Evolutionary conservation across 1,140 invertebrate species (phyloP).

Genomic region (Steinernema khuongi): DNA sequence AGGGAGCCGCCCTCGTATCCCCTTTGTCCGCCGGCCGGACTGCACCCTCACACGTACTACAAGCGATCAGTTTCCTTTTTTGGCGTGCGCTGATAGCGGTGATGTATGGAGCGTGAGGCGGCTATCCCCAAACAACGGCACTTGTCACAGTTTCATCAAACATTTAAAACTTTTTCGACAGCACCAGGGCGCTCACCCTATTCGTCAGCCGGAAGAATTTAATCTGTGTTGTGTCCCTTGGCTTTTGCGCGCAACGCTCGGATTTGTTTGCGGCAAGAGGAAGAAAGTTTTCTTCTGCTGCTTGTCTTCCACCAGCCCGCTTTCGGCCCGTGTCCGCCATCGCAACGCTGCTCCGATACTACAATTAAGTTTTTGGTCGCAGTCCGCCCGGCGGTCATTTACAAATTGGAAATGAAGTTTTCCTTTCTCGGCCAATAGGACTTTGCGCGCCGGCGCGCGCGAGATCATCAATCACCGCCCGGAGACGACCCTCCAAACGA

Average conservation of each 20-base stretch:
- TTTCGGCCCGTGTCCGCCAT: too few species aligned
- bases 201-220: constrained; percentile 11
- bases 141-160: constrained; percentile 15
- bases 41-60: neutral
- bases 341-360: too few species aligned
- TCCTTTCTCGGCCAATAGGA: constrained; percentile 2
- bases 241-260: neutral
- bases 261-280: constrained; percentile 5
- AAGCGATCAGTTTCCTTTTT: neutral
- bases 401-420: constrained; percentile 17
- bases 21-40: neutral
- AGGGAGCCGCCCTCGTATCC: neutral
- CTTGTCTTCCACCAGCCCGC: neutral
- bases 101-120: neutral
- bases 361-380: constrained; percentile 6
- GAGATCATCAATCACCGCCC: constrained; percentile 9
- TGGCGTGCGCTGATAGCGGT: constrained; percentile 4
- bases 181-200: neutral
- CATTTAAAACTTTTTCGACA: constrained; percentile 9
- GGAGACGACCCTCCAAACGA: constrained; percentile 4
- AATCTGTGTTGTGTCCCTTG: constrained; percentile 14
- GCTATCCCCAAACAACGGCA: constrained; percentile 2
- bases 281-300: neutral
- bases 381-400: constrained; percentile 8
- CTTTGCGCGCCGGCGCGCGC: neutral